phyloP scores from a whole-genome alignment of 2,888 invertebrate species.

The Mythimna albipuncta region DNA sequence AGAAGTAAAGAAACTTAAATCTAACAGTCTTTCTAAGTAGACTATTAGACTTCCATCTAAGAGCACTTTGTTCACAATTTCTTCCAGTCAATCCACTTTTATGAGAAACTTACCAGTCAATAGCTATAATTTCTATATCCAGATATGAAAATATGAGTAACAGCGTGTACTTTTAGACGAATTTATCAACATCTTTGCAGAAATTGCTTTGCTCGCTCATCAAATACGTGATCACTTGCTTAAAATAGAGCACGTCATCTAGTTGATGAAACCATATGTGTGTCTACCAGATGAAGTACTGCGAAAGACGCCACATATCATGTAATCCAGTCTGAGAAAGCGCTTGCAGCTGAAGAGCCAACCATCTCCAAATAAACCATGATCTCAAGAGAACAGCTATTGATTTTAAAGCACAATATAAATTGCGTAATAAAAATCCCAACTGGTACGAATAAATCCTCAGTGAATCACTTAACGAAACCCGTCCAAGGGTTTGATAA shows the following conservation, averaged over 20 bases:
- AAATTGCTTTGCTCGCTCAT: background rate
- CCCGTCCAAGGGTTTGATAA: constrained; percentile 62
- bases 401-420: constrained; percentile 27
- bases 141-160: constrained; percentile 4
- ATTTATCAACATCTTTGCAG: background rate
- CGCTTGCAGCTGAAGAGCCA: background rate
- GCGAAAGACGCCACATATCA: background rate
- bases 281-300: too few relatives aligned
- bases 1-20: background rate
- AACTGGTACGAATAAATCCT: constrained; percentile 42
- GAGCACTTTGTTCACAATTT: constrained; percentile 15
- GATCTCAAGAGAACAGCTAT: constrained; percentile 38
- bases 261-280: constrained; percentile 28
- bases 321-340: constrained; percentile 13
- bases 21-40: constrained; percentile 3
- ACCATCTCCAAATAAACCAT: constrained; percentile 20
- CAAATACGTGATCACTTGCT: constrained; percentile 6
- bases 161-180: background rate
- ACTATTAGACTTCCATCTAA: constrained; percentile 16
- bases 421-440: constrained; percentile 39
- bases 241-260: constrained; percentile 27
- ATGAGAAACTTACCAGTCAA: constrained; percentile 25
- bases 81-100: constrained; percentile 1
- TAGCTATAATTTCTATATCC: constrained; percentile 14
- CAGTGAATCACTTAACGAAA: constrained; percentile 51